Base-by-base conservation (phyloP, 2,797 vertebrate species). In the Protonibea diacanthus region DNA sequence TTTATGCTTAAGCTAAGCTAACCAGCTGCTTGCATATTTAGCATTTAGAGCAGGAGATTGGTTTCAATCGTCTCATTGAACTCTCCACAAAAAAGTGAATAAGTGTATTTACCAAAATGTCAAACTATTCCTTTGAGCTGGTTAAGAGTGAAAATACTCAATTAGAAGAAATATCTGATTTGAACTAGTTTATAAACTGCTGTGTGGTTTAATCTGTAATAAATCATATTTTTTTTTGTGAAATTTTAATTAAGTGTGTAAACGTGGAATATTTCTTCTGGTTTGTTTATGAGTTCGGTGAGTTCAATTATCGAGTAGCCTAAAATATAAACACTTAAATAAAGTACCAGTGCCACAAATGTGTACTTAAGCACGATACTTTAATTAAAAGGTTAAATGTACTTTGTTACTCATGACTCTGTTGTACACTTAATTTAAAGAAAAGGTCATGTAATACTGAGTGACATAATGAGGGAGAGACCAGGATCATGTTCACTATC, bases 361-460 rank as follows among this genome's bases (percentile, higher is more conserved):
- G 12, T 48, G 11, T 27, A 47, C 9, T 56, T 9, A 14, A 9
- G 33, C 5, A 13, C 13, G 13, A 44, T 1, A 44, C 42, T 12
- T 44, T 13, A 20, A 40, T 38, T 38, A 38, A 38, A 7, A 51
- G 9, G 56, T 13, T 49, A 9, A 27, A 55, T 61, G 10, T 33
- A 13, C 10, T 21, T 49, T 59, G 23, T 57, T 38, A n/a, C 21
- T n/a, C 12, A 20, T 29, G 38, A 55, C 25, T 0, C 25, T 0
- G 23, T 20, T 55, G 27, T 14, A 48, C 48, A 57, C 61, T 62
- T 48, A 17, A 63, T 61, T 67, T 55, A 76, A 56, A 77, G 40
- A 49, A 52, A 20, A 49, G 33, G 53, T 71, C 5, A 78, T 80
- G 60, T 33, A 79, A 81, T 70, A 29, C 66, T 61, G 38, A 53